Conservation (phyloP, 2,113 vertebrate genomes). For the Pelodiscus sinensis region DNA sequence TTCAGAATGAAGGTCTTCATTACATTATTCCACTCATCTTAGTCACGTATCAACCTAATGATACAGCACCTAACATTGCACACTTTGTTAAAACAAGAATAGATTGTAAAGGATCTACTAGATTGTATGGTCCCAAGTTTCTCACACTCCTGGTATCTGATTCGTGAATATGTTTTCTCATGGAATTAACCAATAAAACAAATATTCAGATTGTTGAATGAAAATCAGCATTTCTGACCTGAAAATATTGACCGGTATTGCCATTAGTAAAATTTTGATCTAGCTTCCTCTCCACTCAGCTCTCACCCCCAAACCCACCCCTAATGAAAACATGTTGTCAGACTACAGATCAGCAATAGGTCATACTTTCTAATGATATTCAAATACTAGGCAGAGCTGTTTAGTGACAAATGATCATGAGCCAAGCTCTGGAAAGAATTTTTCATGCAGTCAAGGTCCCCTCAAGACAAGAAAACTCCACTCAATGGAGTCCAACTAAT, state of each 20-base stretch:
- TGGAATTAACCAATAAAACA: neutral
- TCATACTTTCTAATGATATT: neutral
- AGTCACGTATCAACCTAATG: no score
- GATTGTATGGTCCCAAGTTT: neutral
- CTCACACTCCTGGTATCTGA: neutral
- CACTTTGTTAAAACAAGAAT: no score
- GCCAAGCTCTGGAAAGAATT: neutral
- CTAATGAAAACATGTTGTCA: neutral
- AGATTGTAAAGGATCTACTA: no score
- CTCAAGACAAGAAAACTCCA: neutral
- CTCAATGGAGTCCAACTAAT: neutral
- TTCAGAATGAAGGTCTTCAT: no score
- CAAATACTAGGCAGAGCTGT: neutral
- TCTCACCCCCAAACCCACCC: no score
- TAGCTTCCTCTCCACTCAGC: rapidly evolving
- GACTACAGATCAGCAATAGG: neutral
- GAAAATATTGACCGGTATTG: neutral
- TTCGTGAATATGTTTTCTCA: neutral
- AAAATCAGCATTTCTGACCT: neutral
- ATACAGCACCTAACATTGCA: no score
- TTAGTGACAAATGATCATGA: neutral
- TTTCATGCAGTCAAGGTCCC: neutral
- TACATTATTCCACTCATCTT: no score
- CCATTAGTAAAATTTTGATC: neutral
- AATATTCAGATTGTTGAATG: neutral